These are phyloP conservation scores for Chrysotoxum bicinctum DNA, from an alignment of 2,888 invertebrate species.

Conservation along the genomic window DNA sequence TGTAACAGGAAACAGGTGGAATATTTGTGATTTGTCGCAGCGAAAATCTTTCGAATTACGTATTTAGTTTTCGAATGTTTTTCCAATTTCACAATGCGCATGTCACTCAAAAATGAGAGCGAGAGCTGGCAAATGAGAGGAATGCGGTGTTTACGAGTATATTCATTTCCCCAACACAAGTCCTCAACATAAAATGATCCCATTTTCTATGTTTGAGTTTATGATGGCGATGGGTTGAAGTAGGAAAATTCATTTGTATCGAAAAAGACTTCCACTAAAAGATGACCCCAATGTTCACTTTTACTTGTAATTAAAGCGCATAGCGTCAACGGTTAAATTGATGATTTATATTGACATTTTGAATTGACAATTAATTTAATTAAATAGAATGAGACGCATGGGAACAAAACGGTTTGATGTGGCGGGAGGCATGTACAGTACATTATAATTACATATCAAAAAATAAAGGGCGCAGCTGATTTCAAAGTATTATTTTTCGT, in stretches of 20 bases:
- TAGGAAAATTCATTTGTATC: constrained; percentile 19
- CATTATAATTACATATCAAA: background rate
- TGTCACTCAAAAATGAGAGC: background rate
- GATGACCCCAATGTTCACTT: constrained; percentile 60
- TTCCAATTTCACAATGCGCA: constrained; percentile 10
- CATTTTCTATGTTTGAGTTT: constrained; percentile 1
- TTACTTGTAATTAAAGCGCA: constrained; percentile 64
- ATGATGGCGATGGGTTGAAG: background rate
- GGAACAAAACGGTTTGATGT: background rate
- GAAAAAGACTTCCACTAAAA: constrained; percentile 19
- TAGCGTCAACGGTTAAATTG: constrained; percentile 59
- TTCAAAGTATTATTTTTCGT: background rate
- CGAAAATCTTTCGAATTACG: constrained; percentile 4
- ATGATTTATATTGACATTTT: constrained; percentile 72
- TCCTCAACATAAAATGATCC: background rate
- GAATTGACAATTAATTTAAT: constrained; percentile 69
- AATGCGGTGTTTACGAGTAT: background rate
- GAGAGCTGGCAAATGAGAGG: background rate
- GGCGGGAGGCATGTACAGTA: background rate
- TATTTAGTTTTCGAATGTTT: background rate
- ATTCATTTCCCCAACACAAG: background rate
- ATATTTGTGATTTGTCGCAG: constrained; percentile 17
- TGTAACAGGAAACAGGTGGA: constrained; percentile 62
- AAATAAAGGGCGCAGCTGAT: background rate
- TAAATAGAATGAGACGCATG: constrained; percentile 37